These are phyloP conservation scores for Cacatua alba DNA, from an alignment of 2,113 vertebrate species.

Conservation along the genomic window DNA sequence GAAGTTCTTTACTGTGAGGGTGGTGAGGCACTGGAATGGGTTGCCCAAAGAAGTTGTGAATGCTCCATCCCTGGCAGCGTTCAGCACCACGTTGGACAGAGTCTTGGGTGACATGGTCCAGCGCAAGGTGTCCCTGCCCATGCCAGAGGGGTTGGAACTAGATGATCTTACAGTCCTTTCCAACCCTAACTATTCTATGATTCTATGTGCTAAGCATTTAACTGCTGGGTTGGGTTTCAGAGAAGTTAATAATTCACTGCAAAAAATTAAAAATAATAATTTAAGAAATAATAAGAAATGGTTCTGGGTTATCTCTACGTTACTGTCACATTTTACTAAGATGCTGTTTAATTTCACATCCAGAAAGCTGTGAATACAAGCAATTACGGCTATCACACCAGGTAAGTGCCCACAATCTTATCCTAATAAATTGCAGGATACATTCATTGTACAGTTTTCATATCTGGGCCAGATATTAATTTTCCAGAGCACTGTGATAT, in stretches of 20 bases:
- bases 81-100: neutral
- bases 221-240: neutral
- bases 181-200: neutral
- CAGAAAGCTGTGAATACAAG: neutral
- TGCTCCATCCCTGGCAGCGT: neutral
- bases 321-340: neutral
- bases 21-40: neutral
- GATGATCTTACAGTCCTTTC: neutral
- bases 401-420: neutral
- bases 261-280: neutral
- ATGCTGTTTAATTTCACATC: neutral
- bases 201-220: neutral
- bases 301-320: neutral
- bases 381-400: neutral
- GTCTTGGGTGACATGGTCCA: neutral
- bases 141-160: neutral
- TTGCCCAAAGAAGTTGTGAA: neutral
- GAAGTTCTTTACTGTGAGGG: neutral
- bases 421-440: neutral
- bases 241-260: neutral
- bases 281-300: neutral
- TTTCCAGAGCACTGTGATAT: neutral
- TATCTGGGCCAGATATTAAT: neutral
- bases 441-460: neutral
- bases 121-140: neutral